Base-by-base conservation (phyloP, 2,797 vertebrate species). In the Malacoctenus gilli region DNA sequence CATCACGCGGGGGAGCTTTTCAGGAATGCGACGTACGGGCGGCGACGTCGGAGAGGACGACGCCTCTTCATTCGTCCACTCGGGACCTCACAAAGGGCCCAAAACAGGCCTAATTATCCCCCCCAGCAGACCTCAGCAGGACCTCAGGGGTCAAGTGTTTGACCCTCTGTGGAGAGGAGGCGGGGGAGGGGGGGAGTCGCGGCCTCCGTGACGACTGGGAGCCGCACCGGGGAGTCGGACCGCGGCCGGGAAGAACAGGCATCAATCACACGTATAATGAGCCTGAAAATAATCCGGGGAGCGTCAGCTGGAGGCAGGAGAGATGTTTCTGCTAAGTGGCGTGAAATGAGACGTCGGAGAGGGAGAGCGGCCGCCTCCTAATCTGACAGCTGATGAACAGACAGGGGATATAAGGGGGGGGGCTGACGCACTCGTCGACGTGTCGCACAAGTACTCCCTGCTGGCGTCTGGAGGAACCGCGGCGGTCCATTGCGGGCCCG, bases 91-190 rank as follows among this genome's bases (percentile, higher is more conserved):
- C 55, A 75, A 43, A 69, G 51, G 20, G 52, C 39, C 41, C 14
- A 51, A n/a, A 75, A 68, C 59, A 69, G 52, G 31, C 36, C 58
- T 78, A 82, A 84, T 80, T 74, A 78, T n/a, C n/a, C n/a, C n/a
- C n/a, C 31, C 54, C 35, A 44, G 57, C 39, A 63, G 39, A 70
- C 43, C 64, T 61, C 54, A 48, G 68, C 53, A 48, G 56, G 59
- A 54, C 69, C 52, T 44, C 75, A 63, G 10, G 68, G 83, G 81
- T 86, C 70, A 83, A 80, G 73, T 60, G 76, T 59, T 72, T 59
- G 57, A 77, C 75, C 75, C 61, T 43, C 23, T n/a, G n/a, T n/a
- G n/a, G n/a, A n/a, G n/a, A n/a, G n/a, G n/a, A n/a, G n/a, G n/a
- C n/a, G n/a, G n/a, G n/a, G n/a, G n/a, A n/a, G n/a, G n/a, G n/a